phyloP scores from a whole-genome alignment of 2,888 invertebrate genomes.

The Nymphalis urticae region DNA sequence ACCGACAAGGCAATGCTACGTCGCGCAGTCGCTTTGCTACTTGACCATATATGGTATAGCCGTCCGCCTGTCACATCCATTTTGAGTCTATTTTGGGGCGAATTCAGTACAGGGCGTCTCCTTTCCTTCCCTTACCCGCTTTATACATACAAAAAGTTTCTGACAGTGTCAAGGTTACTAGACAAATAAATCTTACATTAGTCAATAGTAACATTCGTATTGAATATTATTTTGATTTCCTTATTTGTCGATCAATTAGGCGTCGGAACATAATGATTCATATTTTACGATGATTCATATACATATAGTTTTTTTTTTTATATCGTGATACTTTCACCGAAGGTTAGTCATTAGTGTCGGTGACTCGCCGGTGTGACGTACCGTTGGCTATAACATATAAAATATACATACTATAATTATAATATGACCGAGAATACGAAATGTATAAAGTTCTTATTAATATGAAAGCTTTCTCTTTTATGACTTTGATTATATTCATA shows the following conservation, averaged over 20 bases:
- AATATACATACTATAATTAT: background rate
- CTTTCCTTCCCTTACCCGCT: slow-evolving; percentile 44
- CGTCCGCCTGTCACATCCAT: slow-evolving; percentile 60
- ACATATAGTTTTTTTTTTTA: slow-evolving; percentile 30
- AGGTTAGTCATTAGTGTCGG: slow-evolving; percentile 23
- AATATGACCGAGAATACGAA: background rate
- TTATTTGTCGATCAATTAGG: slow-evolving; percentile 36
- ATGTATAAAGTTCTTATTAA: background rate
- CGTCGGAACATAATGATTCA: slow-evolving; percentile 37
- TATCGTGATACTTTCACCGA: slow-evolving; percentile 39
- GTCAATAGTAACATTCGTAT: slow-evolving; percentile 21
- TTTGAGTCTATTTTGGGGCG: slow-evolving; percentile 64
- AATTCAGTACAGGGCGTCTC: slow-evolving; percentile 45
- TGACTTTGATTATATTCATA: no score
- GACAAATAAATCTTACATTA: slow-evolving; percentile 2
- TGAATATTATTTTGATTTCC: slow-evolving; percentile 30
- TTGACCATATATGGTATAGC: slow-evolving; percentile 79
- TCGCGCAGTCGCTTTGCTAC: slow-evolving; percentile 75
- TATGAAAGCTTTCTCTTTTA: no score
- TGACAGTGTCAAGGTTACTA: slow-evolving; percentile 57
- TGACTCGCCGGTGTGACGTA: slow-evolving; percentile 31
- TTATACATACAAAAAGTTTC: slow-evolving; percentile 40
- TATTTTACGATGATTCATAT: slow-evolving; percentile 38
- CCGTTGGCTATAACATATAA: background rate
- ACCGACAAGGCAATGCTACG: slow-evolving; percentile 67